phyloP scores from a whole-genome alignment of 1,140 invertebrate species.

The Pentalonia nigronervosa region DNA sequence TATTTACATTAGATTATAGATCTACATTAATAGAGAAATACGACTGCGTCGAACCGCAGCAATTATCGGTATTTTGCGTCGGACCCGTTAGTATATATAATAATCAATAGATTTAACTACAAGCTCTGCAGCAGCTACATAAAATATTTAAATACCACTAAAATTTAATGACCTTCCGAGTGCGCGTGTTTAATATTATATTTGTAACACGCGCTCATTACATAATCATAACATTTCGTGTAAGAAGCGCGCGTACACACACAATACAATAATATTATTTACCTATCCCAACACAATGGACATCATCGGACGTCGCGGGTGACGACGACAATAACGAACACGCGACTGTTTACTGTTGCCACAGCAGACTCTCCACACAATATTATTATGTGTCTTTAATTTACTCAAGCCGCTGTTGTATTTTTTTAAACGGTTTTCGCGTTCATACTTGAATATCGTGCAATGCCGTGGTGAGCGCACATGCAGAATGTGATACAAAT shows the following conservation, averaged over 20 bases:
- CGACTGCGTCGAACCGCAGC: neutral
- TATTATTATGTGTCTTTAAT: neutral
- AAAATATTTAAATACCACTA: neutral
- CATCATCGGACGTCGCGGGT: neutral
- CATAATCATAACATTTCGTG: neutral
- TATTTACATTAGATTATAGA: slow-evolving; percentile 1
- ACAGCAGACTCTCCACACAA: neutral
- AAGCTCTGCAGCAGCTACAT: neutral
- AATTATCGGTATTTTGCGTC: neutral
- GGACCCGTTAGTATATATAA: neutral
- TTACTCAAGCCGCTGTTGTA: neutral
- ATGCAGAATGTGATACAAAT: neutral
- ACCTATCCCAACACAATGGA: neutral
- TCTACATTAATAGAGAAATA: neutral
- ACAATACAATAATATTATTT: neutral
- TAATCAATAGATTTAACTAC: too few species aligned
- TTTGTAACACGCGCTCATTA: neutral
- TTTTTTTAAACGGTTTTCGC: slow-evolving; percentile 26
- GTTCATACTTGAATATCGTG: neutral
- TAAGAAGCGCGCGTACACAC: neutral
- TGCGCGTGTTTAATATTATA: neutral
- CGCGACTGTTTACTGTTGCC: neutral
- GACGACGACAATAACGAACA: slow-evolving; percentile 21
- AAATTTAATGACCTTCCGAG: neutral
- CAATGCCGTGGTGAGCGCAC: neutral